Conservation (phyloP, 92 coral and sea anemone species). For the Bergia puertoricense region DNA sequence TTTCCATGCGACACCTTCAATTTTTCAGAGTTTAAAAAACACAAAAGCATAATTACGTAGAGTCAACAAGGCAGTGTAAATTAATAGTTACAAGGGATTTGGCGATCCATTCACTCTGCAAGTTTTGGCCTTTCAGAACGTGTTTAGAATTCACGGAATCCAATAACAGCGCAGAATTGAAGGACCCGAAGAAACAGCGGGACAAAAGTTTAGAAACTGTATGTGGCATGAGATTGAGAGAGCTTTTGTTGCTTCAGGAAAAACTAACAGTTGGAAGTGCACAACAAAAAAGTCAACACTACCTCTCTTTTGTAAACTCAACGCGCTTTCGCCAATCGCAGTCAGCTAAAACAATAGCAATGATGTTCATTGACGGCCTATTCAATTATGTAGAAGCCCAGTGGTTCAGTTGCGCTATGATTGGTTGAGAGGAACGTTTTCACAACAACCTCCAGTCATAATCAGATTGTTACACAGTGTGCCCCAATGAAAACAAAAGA, state of each 20-base stretch:
- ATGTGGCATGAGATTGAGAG: slow-evolving; percentile 58
- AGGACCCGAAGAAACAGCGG: not conserved
- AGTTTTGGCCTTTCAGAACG: slow-evolving; percentile 29
- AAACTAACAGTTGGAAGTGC: slow-evolving; percentile 64
- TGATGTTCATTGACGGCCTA: slow-evolving; percentile 64
- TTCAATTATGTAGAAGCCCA: slow-evolving; percentile 82
- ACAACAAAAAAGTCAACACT: slow-evolving; percentile 61
- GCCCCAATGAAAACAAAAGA: slow-evolving; percentile 83
- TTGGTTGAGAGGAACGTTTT: slow-evolving; percentile 62
- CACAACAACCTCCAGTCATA: slow-evolving; percentile 84
- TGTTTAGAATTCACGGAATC: slow-evolving; percentile 41
- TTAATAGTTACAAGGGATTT: slow-evolving; percentile 50
- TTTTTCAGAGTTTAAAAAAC: slow-evolving; percentile 11
- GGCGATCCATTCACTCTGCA: slow-evolving; percentile 29
- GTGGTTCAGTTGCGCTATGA: slow-evolving; percentile 53
- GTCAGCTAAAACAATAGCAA: slow-evolving; percentile 49
- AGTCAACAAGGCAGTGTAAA: slow-evolving; percentile 65
- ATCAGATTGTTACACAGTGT: slow-evolving; percentile 54
- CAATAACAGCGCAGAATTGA: slow-evolving; percentile 26
- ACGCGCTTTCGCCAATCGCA: slow-evolving; percentile 57
- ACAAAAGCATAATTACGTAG: slow-evolving; percentile 47
- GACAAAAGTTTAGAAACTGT: slow-evolving; percentile 34
- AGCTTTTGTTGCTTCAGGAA: slow-evolving; percentile 75
- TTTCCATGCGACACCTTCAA: slow-evolving; percentile 34
- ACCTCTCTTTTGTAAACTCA: slow-evolving; percentile 48